Base-by-base conservation (phyloP, 2,797 vertebrate genomes). In the Prionace glauca region DNA sequence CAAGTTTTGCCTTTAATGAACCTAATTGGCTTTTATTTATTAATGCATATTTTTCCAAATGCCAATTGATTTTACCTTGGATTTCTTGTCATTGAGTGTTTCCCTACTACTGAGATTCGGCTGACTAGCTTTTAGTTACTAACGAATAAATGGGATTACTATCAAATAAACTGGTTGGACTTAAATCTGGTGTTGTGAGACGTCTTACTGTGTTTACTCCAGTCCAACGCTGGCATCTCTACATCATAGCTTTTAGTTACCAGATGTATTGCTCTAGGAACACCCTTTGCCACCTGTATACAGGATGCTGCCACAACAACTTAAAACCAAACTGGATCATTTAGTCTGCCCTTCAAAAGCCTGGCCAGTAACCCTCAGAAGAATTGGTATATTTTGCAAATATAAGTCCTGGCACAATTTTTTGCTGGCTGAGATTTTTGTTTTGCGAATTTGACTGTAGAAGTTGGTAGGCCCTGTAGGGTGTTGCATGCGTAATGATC, bases 401-500 rank as follows among this genome's bases (percentile, higher is more conserved):
- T 69, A 4, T 26, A 36, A 22, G 9, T 69, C n/a, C 62, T 24
- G n/a, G n/a, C n/a, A 92, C 65, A 69, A 41, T 69, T 41, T 22
- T 84, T 45, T 84, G 81, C 81, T 41, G 41, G n/a, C n/a, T 26
- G n/a, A 92, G 60, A n/a, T 36, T 32, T 32, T 18, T 14, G 16
- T 90, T 90, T 65, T 91, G 22, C 36, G 9, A 41, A 92, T 92
- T 92, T 69, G 90, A 41, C 90, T 11, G 9, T 69, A 11, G 41
- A 84, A 45, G 74, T 84, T 1, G 45, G 65, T 41, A 4, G 18
- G 22, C 65, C 20, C 5, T 22, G n/a, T 9, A 69, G 9, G 18
- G 20, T 92, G n/a, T 92, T 92, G 90, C 65, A 92, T 22, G 36
- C 16, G 60, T 95, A 72, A 94, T 94, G 88, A 7, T 72, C 26